These are phyloP conservation scores for Toxotes chatareus DNA, from an alignment of 2,113 vertebrate species.

Conservation along the genomic window DNA sequence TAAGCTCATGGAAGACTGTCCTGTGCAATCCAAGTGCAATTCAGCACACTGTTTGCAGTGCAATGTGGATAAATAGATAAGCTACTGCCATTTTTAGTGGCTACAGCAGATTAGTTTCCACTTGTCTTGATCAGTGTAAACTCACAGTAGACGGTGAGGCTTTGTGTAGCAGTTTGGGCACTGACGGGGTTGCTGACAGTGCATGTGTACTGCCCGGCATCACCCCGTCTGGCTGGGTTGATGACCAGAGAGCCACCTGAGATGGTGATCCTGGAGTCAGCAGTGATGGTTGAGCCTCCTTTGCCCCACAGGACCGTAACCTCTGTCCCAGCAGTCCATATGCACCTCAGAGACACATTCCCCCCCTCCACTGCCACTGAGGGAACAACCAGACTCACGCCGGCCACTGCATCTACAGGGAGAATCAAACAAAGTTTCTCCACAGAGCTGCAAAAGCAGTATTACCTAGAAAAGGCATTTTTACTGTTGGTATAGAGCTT, in stretches of 20 bases:
- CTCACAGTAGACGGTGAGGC: slow-evolving; percentile 85
- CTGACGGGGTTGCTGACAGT: slow-evolving; percentile 83
- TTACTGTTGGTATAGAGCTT: slow-evolving; percentile 9
- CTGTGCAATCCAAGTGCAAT: slow-evolving; percentile 30
- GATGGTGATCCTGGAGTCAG: slow-evolving; percentile 74
- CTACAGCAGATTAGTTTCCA: slow-evolving; percentile 55
- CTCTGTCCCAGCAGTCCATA: slow-evolving; percentile 71
- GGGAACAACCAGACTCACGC: slow-evolving; percentile 74
- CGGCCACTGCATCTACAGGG: slow-evolving; percentile 69
- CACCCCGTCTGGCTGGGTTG: slow-evolving; percentile 70
- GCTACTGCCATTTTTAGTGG: slow-evolving; percentile 54
- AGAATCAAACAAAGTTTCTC: slow-evolving; percentile 3
- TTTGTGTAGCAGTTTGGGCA: slow-evolving; percentile 53
- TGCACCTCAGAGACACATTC: slow-evolving; percentile 80
- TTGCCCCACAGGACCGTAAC: slow-evolving; percentile 77
- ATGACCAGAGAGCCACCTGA: slow-evolving; percentile 75
- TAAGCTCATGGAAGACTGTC: slow-evolving; percentile 38
- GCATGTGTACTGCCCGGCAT: slow-evolving; percentile 81
- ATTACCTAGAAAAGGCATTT: not conserved
- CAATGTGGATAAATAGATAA: slow-evolving; percentile 62
- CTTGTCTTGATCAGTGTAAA: slow-evolving; percentile 60
- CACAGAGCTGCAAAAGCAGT: slow-evolving; percentile 21
- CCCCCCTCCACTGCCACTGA: slow-evolving; percentile 71
- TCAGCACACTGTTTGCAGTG: slow-evolving; percentile 33
- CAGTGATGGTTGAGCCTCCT: slow-evolving; percentile 55